Evolutionary conservation across 2,113 vertebrate genomes (phyloP), one percentile per base, ranked within the genome.

Genomic region (Corydoras maculifer): DNA sequence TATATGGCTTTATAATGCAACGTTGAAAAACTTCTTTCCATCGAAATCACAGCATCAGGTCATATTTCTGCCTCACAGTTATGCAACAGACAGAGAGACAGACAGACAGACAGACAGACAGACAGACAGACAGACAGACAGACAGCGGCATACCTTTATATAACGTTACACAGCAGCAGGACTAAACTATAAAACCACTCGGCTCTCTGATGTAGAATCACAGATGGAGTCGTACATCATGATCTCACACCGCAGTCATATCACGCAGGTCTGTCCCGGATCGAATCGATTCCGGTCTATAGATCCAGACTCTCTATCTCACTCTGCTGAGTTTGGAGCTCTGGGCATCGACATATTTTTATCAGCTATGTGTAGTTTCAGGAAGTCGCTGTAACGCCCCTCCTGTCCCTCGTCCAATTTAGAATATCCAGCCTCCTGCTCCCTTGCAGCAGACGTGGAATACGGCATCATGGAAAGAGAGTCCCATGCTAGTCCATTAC

Each of bases 351-450:
- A 53, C 51, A 14, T 43, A 2, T 53, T 31, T 10, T 54, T 53
- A 18, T 31, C 8, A 48, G 54, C 62, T 8, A 35, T 35, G 9
- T 15, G 14, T 30, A 31, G 31, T 13, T 62, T 10, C 8, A 49
- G 30, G 31, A 65, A 15, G 29, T n/a, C 35, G 58, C 64, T n/a
- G 18, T 58, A 62, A 31, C 66, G 63, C 13, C 4, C 84, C 74
- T 81, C 80, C 78, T 71, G 79, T 85, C 81, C 86, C 86, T 5
- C 25, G 74, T 86, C 85, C 85, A 87, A 87, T 86, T 86, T 80
- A 78, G 77, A 71, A 77, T 82, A 77, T 78, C 80, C 65, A 79
- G 81, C 84, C 85, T 83, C 85, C 81, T 80, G 79, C 80, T 82
- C 84, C 83, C 68, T 1, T 10, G 49, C 69, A 78, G 65, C 83